These are phyloP conservation scores for Neotoma lepida DNA, from an alignment of 2,113 vertebrate genomes.

Conservation along the genomic window DNA sequence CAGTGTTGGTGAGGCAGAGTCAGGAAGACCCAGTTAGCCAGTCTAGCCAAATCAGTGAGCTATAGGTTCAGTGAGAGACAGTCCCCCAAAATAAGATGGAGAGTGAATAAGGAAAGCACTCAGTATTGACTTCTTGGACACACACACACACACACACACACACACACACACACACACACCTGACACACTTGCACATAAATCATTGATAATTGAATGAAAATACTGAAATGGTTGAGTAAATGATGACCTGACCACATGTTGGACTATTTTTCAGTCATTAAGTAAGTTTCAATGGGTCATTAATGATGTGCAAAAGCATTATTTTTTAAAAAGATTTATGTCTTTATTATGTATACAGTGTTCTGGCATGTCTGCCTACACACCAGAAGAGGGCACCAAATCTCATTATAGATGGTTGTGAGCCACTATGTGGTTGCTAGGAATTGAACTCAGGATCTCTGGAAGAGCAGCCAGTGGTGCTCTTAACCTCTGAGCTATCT, in stretches of 20 bases:
- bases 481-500: too few relatives aligned
- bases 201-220: neutral
- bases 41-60: neutral
- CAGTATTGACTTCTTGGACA: neutral
- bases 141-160: neutral
- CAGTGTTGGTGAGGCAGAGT: neutral
- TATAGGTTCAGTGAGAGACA: neutral
- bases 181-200: neutral
- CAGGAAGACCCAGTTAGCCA: neutral
- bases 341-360: too few relatives aligned
- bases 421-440: too few relatives aligned
- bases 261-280: neutral
- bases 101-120: neutral
- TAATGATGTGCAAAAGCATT: neutral
- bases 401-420: too few relatives aligned
- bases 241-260: neutral
- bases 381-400: too few relatives aligned
- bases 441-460: too few relatives aligned
- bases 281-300: neutral
- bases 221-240: neutral
- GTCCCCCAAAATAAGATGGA: neutral
- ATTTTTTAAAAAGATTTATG: neutral
- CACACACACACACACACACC: neutral
- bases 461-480: too few relatives aligned
- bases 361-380: too few relatives aligned